These are phyloP conservation scores for Cherax destructor DNA, from an alignment of 1,140 invertebrate genomes.

Conservation along the genomic window DNA sequence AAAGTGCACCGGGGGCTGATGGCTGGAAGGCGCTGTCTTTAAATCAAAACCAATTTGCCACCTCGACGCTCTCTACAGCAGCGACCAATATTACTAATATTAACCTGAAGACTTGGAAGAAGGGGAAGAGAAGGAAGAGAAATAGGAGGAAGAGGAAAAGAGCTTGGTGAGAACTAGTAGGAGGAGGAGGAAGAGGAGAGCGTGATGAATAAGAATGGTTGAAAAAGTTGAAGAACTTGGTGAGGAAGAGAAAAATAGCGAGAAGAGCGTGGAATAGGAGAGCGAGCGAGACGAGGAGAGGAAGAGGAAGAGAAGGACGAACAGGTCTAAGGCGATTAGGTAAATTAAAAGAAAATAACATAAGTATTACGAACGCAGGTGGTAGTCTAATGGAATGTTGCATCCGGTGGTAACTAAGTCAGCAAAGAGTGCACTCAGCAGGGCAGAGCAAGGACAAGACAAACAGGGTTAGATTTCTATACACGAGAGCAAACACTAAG, in stretches of 20 bases:
- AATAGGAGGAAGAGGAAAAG: neutral
- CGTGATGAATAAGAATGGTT: neutral
- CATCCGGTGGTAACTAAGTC: no score
- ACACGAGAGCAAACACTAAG: no score
- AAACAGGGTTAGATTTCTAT: no score
- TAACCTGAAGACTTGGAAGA: neutral
- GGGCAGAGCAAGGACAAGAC: neutral
- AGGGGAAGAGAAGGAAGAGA: neutral
- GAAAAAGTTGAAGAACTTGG: no score
- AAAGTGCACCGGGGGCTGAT: slow-evolving; percentile 9
- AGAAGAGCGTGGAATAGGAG: slow-evolving; percentile 17
- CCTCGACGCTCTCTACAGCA: neutral
- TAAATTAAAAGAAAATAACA: no score
- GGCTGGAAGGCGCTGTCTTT: slow-evolving; percentile 26
- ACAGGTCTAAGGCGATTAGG: no score
- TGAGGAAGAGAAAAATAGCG: neutral
- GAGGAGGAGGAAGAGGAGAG: neutral
- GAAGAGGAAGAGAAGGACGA: neutral
- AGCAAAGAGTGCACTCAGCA: no score
- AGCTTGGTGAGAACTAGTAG: neutral
- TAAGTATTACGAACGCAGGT: no score
- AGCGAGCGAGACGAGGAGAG: slow-evolving; percentile 28
- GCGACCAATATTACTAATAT: neutral
- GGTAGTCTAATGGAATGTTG: no score
- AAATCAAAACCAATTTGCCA: slow-evolving; percentile 45